Percentiles rank a stretch among this genome's conserved stretches.
These are phyloP conservation scores for Drosophila sp. DNA, from an alignment of 1,140 invertebrate genomes.

Conservation along the genomic window DNA sequence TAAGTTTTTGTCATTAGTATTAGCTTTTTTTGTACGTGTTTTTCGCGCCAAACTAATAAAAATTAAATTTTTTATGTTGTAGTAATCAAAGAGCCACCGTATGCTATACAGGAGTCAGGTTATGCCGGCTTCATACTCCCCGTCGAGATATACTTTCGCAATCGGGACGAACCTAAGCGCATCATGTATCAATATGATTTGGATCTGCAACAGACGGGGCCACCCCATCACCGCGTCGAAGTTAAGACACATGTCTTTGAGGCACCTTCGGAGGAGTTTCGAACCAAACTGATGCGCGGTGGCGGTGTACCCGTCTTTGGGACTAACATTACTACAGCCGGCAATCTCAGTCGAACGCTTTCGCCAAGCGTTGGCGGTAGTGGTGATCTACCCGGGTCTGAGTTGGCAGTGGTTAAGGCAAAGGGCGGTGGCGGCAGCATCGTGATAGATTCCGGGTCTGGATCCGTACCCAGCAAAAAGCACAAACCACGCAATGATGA, in stretches of 20 bases:
- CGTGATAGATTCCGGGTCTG: slow-evolving; percentile 78
- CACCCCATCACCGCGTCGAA: slow-evolving; percentile 90
- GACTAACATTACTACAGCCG: slow-evolving; percentile 36
- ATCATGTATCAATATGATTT: slow-evolving; percentile 95
- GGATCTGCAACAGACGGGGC: slow-evolving; percentile 90
- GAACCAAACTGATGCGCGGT: slow-evolving; percentile 93
- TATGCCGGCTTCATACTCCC: slow-evolving; percentile 96
- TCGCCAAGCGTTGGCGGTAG: slow-evolving; percentile 55
- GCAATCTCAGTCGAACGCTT: slow-evolving; percentile 52
- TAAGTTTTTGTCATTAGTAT: slow-evolving; percentile 77
- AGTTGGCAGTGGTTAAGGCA: slow-evolving; percentile 86
- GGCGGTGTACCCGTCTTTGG: slow-evolving; percentile 88
- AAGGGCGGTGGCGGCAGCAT: slow-evolving; percentile 86
- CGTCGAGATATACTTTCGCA: slow-evolving; percentile 96
- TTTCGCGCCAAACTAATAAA: slow-evolving; percentile 36
- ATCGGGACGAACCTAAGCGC: slow-evolving; percentile 95
- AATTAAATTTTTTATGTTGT: slow-evolving; percentile 57
- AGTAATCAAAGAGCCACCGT: slow-evolving; percentile 96
- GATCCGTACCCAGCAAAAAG: slow-evolving; percentile 86
- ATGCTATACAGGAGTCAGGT: slow-evolving; percentile 94
- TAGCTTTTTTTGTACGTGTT: neutral
- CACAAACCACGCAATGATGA: slow-evolving; percentile 87
- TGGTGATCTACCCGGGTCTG: slow-evolving; percentile 32
- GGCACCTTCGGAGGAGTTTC: slow-evolving; percentile 95
- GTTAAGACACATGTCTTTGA: slow-evolving; percentile 85